These are phyloP conservation scores for Helogale parvula DNA, from an alignment of 2,113 vertebrate species.

Conservation along the genomic window DNA sequence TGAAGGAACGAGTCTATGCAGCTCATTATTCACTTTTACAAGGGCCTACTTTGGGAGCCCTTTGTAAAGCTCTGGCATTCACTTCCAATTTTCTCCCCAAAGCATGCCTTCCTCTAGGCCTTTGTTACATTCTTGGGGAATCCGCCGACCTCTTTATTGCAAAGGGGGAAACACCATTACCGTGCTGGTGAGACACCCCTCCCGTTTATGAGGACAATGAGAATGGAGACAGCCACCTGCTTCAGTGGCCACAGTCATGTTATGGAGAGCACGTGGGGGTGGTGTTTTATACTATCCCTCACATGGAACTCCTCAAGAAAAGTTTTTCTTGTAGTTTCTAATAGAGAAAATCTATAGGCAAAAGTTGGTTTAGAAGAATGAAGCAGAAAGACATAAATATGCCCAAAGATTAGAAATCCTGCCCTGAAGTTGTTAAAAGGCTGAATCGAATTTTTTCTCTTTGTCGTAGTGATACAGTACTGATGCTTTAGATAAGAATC, in stretches of 20 bases:
- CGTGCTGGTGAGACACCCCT: not conserved
- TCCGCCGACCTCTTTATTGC: not conserved
- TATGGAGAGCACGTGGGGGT: not conserved
- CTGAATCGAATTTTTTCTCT: not conserved
- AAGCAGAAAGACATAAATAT: not conserved
- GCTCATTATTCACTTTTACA: constrained; percentile 84
- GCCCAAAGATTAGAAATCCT: not conserved
- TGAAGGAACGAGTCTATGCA: constrained; percentile 82
- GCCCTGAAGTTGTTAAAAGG: not conserved
- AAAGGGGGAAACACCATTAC: not conserved
- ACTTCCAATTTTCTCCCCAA: constrained; percentile 44
- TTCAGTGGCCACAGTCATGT: not conserved
- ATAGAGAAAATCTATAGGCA: not conserved
- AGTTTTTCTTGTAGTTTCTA: not conserved
- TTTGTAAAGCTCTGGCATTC: constrained; percentile 36
- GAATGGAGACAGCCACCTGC: no score
- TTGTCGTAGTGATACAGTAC: not conserved
- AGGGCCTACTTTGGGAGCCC: constrained; percentile 67
- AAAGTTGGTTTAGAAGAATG: not conserved
- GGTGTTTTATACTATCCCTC: not conserved
- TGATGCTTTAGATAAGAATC: not conserved
- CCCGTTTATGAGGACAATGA: not conserved
- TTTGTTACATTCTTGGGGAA: constrained; percentile 32
- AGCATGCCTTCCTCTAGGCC: not conserved
- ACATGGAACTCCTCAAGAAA: not conserved